Evolutionary conservation across 2,888 invertebrate genomes (phyloP), one percentile per base, ranked within the genome.

Genomic region (Lasioglossum morio): DNA sequence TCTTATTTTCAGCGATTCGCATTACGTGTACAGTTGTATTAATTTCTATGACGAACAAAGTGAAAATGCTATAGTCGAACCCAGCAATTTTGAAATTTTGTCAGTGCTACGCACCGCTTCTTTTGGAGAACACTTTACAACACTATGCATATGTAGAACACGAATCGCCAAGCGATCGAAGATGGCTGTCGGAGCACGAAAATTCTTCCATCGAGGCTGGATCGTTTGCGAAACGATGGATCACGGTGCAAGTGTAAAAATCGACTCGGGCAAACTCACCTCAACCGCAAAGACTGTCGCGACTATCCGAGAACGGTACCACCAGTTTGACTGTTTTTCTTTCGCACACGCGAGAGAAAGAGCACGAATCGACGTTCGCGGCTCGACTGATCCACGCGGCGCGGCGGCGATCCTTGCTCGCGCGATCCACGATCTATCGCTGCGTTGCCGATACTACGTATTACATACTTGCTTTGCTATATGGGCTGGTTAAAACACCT

Each of bases 381-480:
- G 60, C 48, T 57, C 83, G 80, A 87, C 87, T 87, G 87, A 87
- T 57, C 60, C 73, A 75, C 66, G 75, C 82, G 73, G 37, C 66
- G 75, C 82, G 73, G 37, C 63, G 70, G 30, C 63, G 74, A 48
- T 53, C 46, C 37, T 40, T 46, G 46, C 75, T 16, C 70, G 74
- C 40, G 27, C 63, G 63, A 34, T 63, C 63, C 63, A 79, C 74
- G 77, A 76, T 77, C 75, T 79, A 82, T 84, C 86, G 85, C 86
- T 82, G 72, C 75, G 86, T 87, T 85, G 82, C 86, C 86, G 81
- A 86, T 86, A 84, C 77, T 69, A 4, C 4, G 37, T 37, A 84
- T 75, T 69, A 4, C 4, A 4, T 37, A n/a, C 57, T n/a, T 12
- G 57, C 53, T 53, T n/a, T n/a, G 53, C 57, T 57, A 12, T 12